Evolutionary conservation across 2,113 vertebrate genomes (phyloP), one percentile per base, ranked within the genome.

Genomic region (Neogale vison): DNA sequence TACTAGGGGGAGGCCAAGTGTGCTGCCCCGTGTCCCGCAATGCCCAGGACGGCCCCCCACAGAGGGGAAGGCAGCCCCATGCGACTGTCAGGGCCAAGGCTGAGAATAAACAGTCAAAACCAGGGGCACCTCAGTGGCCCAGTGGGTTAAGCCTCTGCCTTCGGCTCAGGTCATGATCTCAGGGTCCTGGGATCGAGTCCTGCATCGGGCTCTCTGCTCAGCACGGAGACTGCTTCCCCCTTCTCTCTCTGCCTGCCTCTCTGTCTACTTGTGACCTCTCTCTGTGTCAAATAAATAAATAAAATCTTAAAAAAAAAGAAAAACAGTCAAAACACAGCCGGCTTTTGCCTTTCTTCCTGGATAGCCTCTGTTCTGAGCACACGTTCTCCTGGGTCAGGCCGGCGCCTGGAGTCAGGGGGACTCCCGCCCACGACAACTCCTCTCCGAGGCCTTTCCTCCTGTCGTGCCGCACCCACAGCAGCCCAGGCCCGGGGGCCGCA

Each of bases 401-500:
- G 0, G 1, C 5, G 4, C 14, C 14, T 24, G 0, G 29, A 12
- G 7, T 31, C 12, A 1, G 0, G 1, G 69, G 1, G 34, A 15
- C 52, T 47, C 47, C 31, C 2, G 36, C n/a, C 21, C 2, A 0
- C 3, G 26, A 67, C 34, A 31, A 36, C 47, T 21, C 31, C 15
- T 6, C 74, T 18, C 42, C 4, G 6, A 2, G 42, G 12, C 67
- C 52, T 95, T 61, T 24, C 15, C 3, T 29, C 79, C 8, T 26
- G 57, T 74, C 98, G 98, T 98, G 99, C 84, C 98, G 98, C 98
- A 99, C 99, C 95, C 99, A 97, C 80, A 95, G 39, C 98, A 95
- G 99, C 98, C 2, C 99, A 24, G 50, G 71, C 55, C 39, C 3
- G 0, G 4, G 67, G 17, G 11, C 29, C 8, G 4, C 36, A 24